Evolutionary conservation across 2,888 invertebrate genomes (phyloP).

Genomic region (Drosophila mettleri): DNA sequence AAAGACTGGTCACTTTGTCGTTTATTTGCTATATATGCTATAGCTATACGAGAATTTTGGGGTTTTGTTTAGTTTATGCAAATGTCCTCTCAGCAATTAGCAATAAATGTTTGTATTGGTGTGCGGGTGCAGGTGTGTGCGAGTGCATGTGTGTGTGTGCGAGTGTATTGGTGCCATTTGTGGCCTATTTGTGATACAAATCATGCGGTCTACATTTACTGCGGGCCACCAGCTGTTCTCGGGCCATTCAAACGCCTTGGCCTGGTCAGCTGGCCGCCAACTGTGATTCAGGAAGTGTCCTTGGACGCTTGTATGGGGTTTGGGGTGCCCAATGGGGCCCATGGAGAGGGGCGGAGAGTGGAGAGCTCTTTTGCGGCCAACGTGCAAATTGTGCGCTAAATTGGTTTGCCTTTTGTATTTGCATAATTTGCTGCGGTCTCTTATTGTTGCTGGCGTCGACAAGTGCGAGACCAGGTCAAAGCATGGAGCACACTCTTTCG

Average conservation of each 20-base stretch:
- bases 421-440: slow-evolving; percentile 57
- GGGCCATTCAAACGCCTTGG: slow-evolving; percentile 22
- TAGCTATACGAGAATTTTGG: slow-evolving; percentile 62
- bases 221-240: slow-evolving; percentile 69
- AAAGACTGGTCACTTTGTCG: slow-evolving; percentile 61
- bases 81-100: slow-evolving; percentile 77
- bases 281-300: slow-evolving; percentile 34
- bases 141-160: slow-evolving; percentile 26
- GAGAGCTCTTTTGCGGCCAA: slow-evolving; percentile 51
- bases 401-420: slow-evolving; percentile 60
- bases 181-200: slow-evolving; percentile 76
- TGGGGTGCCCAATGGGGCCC: too few species aligned
- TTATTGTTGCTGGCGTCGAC: slow-evolving; percentile 22
- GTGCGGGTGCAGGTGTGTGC: slow-evolving; percentile 20
- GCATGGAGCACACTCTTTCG: not conserved
- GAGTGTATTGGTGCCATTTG: slow-evolving; percentile 59
- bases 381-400: slow-evolving; percentile 69
- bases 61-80: slow-evolving; percentile 77
- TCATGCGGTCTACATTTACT: slow-evolving; percentile 74
- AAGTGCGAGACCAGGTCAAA: slow-evolving; percentile 19
- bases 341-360: not conserved
- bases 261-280: slow-evolving; percentile 40
- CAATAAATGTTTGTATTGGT: slow-evolving; percentile 72
- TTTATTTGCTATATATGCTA: slow-evolving; percentile 67
- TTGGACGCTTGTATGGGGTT: not conserved